These are phyloP conservation scores for Notothenia coriiceps DNA, from an alignment of 2,113 vertebrate species.

Conservation along the genomic window DNA sequence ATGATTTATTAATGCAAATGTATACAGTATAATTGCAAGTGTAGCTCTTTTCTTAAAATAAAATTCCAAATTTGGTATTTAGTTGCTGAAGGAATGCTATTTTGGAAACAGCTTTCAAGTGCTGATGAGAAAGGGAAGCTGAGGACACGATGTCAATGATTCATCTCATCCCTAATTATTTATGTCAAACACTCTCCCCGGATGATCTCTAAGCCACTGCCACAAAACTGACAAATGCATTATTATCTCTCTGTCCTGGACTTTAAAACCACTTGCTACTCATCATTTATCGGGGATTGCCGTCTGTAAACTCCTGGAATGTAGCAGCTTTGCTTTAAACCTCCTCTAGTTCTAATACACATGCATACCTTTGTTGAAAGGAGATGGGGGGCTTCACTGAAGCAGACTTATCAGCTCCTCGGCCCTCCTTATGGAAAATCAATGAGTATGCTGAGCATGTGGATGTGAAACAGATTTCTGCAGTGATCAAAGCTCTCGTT, in stretches of 20 bases:
- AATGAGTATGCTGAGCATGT: constrained; percentile 57
- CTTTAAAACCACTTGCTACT: constrained; percentile 30
- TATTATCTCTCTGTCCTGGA: constrained; percentile 29
- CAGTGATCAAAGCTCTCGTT: constrained; percentile 69
- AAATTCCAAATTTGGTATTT: constrained; percentile 41
- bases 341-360: constrained; percentile 36
- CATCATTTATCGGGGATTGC: constrained; percentile 23
- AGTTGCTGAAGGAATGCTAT: constrained; percentile 35
- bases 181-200: constrained; percentile 51
- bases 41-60: constrained; percentile 14
- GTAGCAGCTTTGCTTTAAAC: constrained; percentile 39
- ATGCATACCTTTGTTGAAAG: constrained; percentile 41
- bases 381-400: constrained; percentile 24
- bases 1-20: background rate
- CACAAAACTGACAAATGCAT: constrained; percentile 25
- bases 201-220: constrained; percentile 36
- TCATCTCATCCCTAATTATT: constrained; percentile 60
- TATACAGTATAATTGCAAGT: background rate
- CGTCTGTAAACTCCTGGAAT: constrained; percentile 51
- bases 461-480: constrained; percentile 69
- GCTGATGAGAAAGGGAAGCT: constrained; percentile 42
- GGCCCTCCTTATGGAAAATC: constrained; percentile 59
- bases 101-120: constrained; percentile 50
- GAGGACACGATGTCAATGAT: constrained; percentile 48
- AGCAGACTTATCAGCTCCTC: constrained; percentile 41